Base-by-base conservation (phyloP, 2,888 invertebrate genomes). In the Cheilosia impressa region DNA sequence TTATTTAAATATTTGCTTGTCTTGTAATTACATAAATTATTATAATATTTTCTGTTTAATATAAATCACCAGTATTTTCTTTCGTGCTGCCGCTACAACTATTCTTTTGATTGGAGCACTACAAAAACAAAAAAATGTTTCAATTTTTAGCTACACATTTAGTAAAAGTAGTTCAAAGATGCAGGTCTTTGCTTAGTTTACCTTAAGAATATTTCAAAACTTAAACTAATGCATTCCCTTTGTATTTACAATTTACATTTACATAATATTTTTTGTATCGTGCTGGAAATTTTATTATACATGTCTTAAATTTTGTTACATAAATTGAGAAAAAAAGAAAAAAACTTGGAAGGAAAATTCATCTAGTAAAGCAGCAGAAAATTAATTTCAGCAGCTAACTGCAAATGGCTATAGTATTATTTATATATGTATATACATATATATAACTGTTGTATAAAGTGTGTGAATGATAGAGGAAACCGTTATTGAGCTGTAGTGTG, bases 31-130 rank as follows among this genome's bases (percentile, higher is more conserved):
- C 63, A 63, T 50, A 22, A 1, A 22, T 71, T 71, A 43, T 31
- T 45, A 53, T 71, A 52, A 63, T 55, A 41, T 62, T 43, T 53
- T 24, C 34, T 62, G 34, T 69, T 78, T 63, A 62, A 69, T 78
- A 78, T 78, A 78, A 78, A 78, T 78, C 78, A 78, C 78, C 69
- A 71, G 69, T 78, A 78, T 78, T 78, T 78, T 78, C 69, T 55
- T 66, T 43, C 43, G 53, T 57, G 15, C 17, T 17, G 31, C 10
- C 27, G 17, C 34, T 66, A 68, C 68, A 77, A 53, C 45, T 4
- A 53, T 53, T 2, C 10, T 43, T 43, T 63, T 73, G 19, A 62
- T 62, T 55, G 45, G 6, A 62, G 57, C 34, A 69, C 13, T 77
- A 60, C 17, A 47, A 60, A 38, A 77, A 34, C 22, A 41, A 52